A percentile compares a stretch with the other conserved stretches of the same genome.
These are phyloP conservation scores for Mormyrus iriodes DNA, from an alignment of 2,113 vertebrate species.

Conservation along the genomic window DNA sequence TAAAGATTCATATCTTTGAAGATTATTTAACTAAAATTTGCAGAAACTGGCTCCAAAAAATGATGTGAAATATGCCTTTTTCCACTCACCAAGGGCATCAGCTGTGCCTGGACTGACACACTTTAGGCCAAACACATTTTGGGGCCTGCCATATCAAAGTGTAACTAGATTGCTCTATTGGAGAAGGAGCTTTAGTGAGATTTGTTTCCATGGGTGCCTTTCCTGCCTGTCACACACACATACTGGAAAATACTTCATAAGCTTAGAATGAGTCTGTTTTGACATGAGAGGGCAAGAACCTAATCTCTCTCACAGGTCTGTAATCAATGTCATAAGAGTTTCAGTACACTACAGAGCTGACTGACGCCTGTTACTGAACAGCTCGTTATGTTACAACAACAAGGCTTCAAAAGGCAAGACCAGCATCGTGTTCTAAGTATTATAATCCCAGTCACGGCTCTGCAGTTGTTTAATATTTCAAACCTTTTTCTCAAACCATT, in stretches of 20 bases:
- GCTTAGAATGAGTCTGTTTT: slow-evolving; percentile 8
- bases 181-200: neutral
- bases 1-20: no score
- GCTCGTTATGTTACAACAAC: neutral
- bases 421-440: neutral
- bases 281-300: neutral
- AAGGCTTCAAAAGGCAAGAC: neutral
- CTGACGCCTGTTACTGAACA: neutral
- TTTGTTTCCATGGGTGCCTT: neutral
- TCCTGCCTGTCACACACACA: neutral
- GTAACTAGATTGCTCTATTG: neutral
- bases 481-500: neutral
- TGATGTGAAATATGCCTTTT: neutral
- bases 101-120: neutral
- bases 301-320: slow-evolving; percentile 25
- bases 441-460: neutral
- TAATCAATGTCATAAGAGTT: slow-evolving; percentile 28
- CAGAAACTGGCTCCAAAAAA: neutral
- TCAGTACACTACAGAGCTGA: slow-evolving; percentile 1
- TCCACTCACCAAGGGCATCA: neutral
- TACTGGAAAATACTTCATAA: slow-evolving; percentile 14
- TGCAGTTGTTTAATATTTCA: neutral
- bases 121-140: neutral
- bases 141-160: neutral
- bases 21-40: neutral